Evolutionary conservation across 2,113 vertebrate species (phyloP).

Genomic region (Nothobranchius furzeri): DNA sequence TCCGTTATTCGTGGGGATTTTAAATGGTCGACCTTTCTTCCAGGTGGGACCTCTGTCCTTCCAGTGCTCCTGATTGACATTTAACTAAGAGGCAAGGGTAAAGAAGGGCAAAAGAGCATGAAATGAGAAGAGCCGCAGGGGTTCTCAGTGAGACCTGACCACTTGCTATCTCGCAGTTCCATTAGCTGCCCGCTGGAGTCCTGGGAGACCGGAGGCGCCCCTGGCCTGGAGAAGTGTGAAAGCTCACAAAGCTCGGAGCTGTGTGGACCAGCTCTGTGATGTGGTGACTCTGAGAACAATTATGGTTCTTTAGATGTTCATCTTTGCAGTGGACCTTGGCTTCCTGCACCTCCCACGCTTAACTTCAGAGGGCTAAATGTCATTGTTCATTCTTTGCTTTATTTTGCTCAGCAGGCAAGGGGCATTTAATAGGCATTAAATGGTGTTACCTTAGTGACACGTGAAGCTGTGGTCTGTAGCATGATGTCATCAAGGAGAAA

Average conservation of each 20-base stretch:
- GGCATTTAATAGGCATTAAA: slow-evolving; percentile 39
- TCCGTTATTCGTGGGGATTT: slow-evolving; percentile 23
- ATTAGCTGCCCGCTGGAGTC: slow-evolving; percentile 47
- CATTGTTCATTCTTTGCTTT: slow-evolving; percentile 48
- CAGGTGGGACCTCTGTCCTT: slow-evolving; percentile 23
- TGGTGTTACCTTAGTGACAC: not conserved
- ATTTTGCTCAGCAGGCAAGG: slow-evolving; percentile 47
- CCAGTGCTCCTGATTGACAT: slow-evolving; percentile 63
- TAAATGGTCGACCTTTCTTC: slow-evolving; percentile 35
- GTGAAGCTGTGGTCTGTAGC: not conserved
- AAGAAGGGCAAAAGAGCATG: slow-evolving; percentile 54
- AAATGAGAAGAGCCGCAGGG: slow-evolving; percentile 50
- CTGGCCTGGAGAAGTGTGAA: slow-evolving; percentile 46
- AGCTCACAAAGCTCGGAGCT: slow-evolving; percentile 31
- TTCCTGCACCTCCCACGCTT: slow-evolving; percentile 27
- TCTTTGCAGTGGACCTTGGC: slow-evolving; percentile 24
- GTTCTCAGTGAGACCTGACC: slow-evolving; percentile 40
- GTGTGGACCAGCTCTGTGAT: slow-evolving; percentile 46
- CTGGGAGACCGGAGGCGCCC: slow-evolving; percentile 23
- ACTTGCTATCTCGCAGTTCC: slow-evolving; percentile 39
- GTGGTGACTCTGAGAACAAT: slow-evolving; percentile 47
- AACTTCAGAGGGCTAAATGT: slow-evolving; percentile 58
- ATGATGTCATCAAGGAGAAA: no score
- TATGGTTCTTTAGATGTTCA: slow-evolving; percentile 45
- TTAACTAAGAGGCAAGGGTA: slow-evolving; percentile 46